phyloP scores from a whole-genome alignment of 2,113 vertebrate species.

The Genyomyrus donnyi region DNA sequence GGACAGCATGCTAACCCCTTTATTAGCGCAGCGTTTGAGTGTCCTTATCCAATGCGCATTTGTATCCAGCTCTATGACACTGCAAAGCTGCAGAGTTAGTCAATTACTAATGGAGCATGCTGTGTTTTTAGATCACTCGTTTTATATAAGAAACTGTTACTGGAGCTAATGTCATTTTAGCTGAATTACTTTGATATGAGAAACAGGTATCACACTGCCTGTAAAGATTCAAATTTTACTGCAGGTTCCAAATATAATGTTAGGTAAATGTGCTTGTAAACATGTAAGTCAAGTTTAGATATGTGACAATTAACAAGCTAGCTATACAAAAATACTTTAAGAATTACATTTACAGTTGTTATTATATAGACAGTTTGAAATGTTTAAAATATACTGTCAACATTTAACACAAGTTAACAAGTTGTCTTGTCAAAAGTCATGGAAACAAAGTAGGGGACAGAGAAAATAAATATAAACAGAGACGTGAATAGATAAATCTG shows the following conservation, averaged over 20 bases:
- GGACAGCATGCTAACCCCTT: constrained; percentile 25
- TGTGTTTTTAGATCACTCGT: not conserved
- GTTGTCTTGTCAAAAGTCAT: not conserved
- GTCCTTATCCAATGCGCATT: not conserved
- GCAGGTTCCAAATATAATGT: not conserved
- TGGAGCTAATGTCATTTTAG: not conserved
- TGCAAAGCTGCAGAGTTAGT: not conserved
- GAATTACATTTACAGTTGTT: not conserved
- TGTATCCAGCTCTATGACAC: not conserved
- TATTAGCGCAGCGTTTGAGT: constrained; percentile 1
- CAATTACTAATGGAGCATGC: not conserved
- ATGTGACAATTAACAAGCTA: not conserved
- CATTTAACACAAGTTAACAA: not conserved
- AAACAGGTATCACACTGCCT: not conserved
- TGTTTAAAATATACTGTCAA: not conserved
- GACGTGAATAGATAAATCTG: not conserved
- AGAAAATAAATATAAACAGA: not conserved
- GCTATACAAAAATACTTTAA: not conserved
- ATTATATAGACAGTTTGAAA: not conserved
- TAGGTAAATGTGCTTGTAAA: not conserved
- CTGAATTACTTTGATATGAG: not conserved
- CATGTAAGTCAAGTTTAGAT: not conserved
- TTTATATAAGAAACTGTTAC: not conserved
- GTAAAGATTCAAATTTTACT: not conserved
- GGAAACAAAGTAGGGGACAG: not conserved